phyloP scores from a whole-genome alignment of 2,888 invertebrate genomes.

The Xestia c-nigrum region DNA sequence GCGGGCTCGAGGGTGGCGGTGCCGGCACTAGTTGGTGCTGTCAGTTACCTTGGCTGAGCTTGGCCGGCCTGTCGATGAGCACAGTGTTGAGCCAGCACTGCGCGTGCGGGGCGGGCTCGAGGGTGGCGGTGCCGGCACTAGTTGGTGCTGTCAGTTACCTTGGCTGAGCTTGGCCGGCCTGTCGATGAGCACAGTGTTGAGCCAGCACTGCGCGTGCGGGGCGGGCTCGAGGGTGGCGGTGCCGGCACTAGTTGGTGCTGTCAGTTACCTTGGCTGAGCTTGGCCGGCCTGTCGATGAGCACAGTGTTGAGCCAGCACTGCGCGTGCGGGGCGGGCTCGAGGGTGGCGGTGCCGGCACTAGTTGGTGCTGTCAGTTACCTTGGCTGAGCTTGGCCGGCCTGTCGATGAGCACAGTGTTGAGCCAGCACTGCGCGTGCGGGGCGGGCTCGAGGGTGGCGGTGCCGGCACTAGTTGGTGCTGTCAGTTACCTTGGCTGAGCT shows the following conservation, averaged over 20 bases:
- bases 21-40: slow-evolving; percentile 87
- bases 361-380: slow-evolving; percentile 78
- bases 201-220: slow-evolving; percentile 94
- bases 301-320: slow-evolving; percentile 96
- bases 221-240: slow-evolving; percentile 94
- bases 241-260: slow-evolving; percentile 85
- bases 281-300: slow-evolving; percentile 94
- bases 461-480: slow-evolving; percentile 72
- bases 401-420: slow-evolving; percentile 95
- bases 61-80: slow-evolving; percentile 94
- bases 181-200: slow-evolving; percentile 95
- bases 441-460: slow-evolving; percentile 90
- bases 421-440: slow-evolving; percentile 94
- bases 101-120: slow-evolving; percentile 93
- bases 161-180: slow-evolving; percentile 95
- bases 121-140: slow-evolving; percentile 92
- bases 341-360: slow-evolving; percentile 91
- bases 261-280: slow-evolving; percentile 93
- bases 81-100: slow-evolving; percentile 96
- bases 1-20: slow-evolving; percentile 94
- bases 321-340: slow-evolving; percentile 86
- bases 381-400: slow-evolving; percentile 95
- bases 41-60: slow-evolving; percentile 92
- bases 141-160: slow-evolving; percentile 79
- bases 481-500: slow-evolving; percentile 93